Conservation (phyloP, 2,888 invertebrate genomes). For the Chironomus riparius region DNA sequence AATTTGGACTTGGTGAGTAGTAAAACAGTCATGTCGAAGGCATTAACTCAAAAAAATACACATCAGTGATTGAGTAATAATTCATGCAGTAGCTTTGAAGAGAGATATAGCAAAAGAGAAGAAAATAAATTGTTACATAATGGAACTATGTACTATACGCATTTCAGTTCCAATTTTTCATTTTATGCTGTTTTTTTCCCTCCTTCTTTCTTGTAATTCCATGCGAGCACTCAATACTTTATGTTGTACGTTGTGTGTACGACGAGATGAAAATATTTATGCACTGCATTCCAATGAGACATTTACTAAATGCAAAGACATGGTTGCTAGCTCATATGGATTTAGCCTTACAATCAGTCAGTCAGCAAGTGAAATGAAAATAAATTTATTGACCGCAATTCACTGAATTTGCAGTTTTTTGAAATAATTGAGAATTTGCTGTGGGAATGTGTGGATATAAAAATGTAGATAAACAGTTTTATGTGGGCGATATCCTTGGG, state of each 20-base stretch:
- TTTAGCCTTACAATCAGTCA: not conserved
- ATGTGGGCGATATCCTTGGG: no score
- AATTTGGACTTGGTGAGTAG: not conserved
- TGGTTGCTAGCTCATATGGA: not conserved
- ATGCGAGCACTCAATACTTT: not conserved
- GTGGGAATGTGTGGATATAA: no score
- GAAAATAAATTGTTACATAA: not conserved
- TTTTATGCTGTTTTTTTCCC: no score
- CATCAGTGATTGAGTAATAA: not conserved
- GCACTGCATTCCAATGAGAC: slow-evolving; percentile 1
- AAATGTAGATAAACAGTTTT: no score
- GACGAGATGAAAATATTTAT: slow-evolving; percentile 7
- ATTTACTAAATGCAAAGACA: not conserved
- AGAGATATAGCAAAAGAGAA: not conserved
- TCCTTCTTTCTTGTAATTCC: not conserved
- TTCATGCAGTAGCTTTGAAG: not conserved
- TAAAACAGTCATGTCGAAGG: not conserved
- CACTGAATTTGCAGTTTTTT: slow-evolving; percentile 17
- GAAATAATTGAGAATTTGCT: no score
- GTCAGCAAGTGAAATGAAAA: slow-evolving; percentile 20
- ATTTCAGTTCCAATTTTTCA: slow-evolving; percentile 3
- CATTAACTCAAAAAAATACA: not conserved
- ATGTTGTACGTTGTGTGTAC: not conserved
- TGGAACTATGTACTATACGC: not conserved
- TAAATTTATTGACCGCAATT: slow-evolving; percentile 24